Conservation (phyloP, 1,140 invertebrate species). For the Leptopilina boulardi region DNA sequence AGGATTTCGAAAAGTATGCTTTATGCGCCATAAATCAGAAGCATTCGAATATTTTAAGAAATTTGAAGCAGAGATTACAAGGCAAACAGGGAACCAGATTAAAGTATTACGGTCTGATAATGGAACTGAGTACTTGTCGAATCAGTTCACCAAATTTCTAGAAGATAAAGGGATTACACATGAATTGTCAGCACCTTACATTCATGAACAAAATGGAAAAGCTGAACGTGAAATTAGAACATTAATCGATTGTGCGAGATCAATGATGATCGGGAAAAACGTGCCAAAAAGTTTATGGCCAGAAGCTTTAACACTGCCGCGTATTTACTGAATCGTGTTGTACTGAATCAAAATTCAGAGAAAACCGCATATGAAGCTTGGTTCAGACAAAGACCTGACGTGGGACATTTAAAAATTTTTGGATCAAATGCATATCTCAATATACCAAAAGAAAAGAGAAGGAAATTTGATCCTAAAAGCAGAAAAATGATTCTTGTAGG, state of each 20-base stretch:
- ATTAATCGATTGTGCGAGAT: constrained; percentile 53
- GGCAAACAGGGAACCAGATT: constrained; percentile 16
- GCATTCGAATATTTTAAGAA: constrained; percentile 11
- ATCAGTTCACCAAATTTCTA: constrained; percentile 11
- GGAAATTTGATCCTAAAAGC: constrained; percentile 45
- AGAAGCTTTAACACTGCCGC: constrained; percentile 36
- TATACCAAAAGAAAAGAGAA: constrained; percentile 39
- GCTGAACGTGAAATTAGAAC: constrained; percentile 43
- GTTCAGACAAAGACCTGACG: constrained; percentile 19
- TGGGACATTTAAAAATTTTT: constrained; percentile 24
- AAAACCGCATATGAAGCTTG: constrained; percentile 19
- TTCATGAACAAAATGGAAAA: constrained; percentile 34
- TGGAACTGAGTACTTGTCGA: constrained; percentile 1
- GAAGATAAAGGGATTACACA: background rate
- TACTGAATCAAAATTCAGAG: background rate
- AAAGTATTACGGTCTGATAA: constrained; percentile 32
- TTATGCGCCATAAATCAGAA: constrained; percentile 67
- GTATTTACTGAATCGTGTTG: constrained; percentile 9
- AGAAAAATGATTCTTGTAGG: constrained; percentile 46
- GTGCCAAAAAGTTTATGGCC: constrained; percentile 47
- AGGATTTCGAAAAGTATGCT: constrained; percentile 62
- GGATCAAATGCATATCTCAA: constrained; percentile 37
- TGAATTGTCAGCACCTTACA: constrained; percentile 32
- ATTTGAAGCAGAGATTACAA: background rate
- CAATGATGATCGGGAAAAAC: constrained; percentile 64